Conservation (phyloP, 2,888 invertebrate genomes). For the Temnothorax ravouxi region DNA sequence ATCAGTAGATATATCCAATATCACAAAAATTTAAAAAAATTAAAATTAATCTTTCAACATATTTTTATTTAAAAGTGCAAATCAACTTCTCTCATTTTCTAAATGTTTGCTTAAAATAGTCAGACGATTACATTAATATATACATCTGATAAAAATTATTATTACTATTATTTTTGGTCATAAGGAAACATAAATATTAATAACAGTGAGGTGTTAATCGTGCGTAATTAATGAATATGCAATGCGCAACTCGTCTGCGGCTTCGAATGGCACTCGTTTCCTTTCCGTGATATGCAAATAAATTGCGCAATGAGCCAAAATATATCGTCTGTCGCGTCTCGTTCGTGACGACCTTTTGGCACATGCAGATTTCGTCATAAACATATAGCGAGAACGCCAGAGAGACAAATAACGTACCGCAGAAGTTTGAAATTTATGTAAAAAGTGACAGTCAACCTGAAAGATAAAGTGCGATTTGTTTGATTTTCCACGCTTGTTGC, state of each 20-base stretch:
- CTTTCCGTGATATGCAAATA: conserved; percentile 13
- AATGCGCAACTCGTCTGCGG: background rate
- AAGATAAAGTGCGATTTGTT: conserved; percentile 50
- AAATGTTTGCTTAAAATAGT: background rate
- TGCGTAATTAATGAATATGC: background rate
- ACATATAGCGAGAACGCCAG: background rate
- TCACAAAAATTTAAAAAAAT: background rate
- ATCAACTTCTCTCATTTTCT: background rate
- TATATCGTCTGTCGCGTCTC: conserved; percentile 11
- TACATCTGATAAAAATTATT: background rate
- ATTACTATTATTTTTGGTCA: background rate
- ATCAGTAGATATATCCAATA: background rate
- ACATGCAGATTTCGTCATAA: conserved; percentile 2
- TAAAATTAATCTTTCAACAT: background rate
- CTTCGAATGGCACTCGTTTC: background rate
- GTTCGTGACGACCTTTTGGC: conserved; percentile 1
- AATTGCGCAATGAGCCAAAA: conserved; percentile 21
- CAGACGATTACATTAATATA: background rate
- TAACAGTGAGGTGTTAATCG: background rate
- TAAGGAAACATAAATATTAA: background rate
- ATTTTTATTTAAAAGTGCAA: conserved; percentile 1
- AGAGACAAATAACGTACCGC: background rate
- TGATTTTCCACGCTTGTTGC: conserved; percentile 31
- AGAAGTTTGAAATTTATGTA: conserved; percentile 24
- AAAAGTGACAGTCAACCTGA: conserved; percentile 7